Evolutionary conservation across 1,140 invertebrate genomes (phyloP), one percentile per base, ranked within the genome.

Genomic region (Monochamus saltuarius): DNA sequence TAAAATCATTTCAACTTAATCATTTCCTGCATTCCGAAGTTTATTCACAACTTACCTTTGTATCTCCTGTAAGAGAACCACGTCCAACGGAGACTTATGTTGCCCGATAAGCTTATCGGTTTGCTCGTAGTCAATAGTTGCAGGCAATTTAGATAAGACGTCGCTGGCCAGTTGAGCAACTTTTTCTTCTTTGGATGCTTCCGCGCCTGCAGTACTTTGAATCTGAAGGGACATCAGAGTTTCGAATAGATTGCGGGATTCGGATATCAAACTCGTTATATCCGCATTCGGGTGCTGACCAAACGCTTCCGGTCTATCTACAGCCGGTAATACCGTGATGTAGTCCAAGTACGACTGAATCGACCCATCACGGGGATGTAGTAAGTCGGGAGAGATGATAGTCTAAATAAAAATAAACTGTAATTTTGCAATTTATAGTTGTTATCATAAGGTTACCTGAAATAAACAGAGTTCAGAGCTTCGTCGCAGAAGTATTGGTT

Each of bases 251-350:
- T 84, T 83, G 62, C 87, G 81, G 0, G 89, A 87, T 54, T 90
- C 91, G 59, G 78, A 84, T 7, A 91, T 92, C 34, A 91, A 81
- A 42, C 91, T 92, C 10, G 91, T 88, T 55, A 97, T 94, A 73
- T 96, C 93, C 2, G 94, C 92, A 74, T 95, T 95, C 4, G 91
- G 85, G 79, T 96, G 93, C 61, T 96, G 88, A 7, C 94, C 93
- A 72, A 94, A 92, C 0, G 85, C 89, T 78, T 94, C 90, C 0
- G 92, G 91, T 59, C 85, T 84, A 73, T 95, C 92, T 35, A 84
- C 77, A 46, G 78, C 84, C 0, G 91, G 91, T 60, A 93, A 76
- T 67, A 88, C 81, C 57, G 83, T 84, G 57, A 94, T 84, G 74
- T 87, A 90, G 72, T 93, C 89, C 39, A 83, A 80, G 75, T 94